phyloP scores from a whole-genome alignment of 2,797 vertebrate species.

The Ibycter americanus region DNA sequence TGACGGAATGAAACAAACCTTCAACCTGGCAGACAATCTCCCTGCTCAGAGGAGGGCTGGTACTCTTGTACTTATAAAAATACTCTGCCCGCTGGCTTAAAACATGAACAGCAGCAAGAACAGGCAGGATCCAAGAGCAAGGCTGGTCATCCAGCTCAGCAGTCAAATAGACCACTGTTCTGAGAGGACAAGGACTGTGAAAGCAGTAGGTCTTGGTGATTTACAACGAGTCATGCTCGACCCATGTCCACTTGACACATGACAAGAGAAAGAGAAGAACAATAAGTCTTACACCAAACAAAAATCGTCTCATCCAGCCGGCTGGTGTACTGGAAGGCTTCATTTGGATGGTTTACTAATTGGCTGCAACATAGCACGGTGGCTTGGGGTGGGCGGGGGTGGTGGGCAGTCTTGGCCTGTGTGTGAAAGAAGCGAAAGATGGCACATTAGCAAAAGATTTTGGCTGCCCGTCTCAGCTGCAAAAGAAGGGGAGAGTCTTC shows the following conservation, averaged over 20 bases:
- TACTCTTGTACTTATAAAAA: not conserved
- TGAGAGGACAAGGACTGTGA: not conserved
- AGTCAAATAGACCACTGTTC: not conserved
- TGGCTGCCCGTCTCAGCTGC: not conserved
- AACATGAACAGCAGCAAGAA: not conserved
- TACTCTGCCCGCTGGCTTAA: not conserved
- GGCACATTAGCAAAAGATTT: not conserved
- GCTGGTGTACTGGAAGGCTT: not conserved
- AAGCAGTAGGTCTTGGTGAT: not conserved
- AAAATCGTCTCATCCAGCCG: not conserved
- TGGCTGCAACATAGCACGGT: not conserved
- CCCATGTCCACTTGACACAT: not conserved
- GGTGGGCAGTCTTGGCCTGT: not conserved
- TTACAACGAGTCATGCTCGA: not conserved
- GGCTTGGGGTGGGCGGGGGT: not conserved
- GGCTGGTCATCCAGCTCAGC: not conserved
- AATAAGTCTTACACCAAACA: not conserved
- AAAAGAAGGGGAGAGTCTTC: not conserved
- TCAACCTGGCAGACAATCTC: not conserved
- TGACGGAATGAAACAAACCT: not conserved
- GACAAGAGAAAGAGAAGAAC: not conserved
- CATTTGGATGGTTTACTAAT: not conserved
- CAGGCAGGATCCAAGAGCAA: not conserved
- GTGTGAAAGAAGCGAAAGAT: not conserved
- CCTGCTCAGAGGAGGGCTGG: not conserved